phyloP scores from a whole-genome alignment of 2,113 vertebrate species.

The Ornithorhynchus anatinus region DNA sequence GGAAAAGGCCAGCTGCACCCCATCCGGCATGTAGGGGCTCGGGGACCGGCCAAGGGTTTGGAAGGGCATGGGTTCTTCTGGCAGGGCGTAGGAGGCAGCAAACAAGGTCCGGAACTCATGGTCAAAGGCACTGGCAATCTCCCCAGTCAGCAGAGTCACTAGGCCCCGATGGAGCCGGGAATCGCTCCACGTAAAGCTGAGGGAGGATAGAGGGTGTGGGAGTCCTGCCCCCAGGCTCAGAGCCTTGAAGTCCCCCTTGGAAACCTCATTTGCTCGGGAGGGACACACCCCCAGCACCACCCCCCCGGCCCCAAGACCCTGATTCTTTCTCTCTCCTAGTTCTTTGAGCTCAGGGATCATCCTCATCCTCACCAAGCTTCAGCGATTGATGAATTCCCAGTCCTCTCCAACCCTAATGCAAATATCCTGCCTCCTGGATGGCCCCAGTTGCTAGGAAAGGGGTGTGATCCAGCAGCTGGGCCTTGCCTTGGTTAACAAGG shows the following conservation, averaged over 20 bases:
- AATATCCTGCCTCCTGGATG: too few relatives aligned
- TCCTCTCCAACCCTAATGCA: not conserved
- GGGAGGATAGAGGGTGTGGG: accelerated
- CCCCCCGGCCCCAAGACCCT: accelerated
- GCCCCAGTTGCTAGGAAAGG: too few relatives aligned
- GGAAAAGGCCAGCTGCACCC: not conserved
- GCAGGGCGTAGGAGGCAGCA: conserved; percentile 44
- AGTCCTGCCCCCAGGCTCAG: not conserved
- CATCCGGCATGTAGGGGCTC: not conserved
- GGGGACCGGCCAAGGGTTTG: not conserved
- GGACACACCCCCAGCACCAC: accelerated
- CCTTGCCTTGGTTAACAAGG: accelerated
- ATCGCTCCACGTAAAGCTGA: conserved; percentile 64
- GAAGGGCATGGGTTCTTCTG: accelerated
- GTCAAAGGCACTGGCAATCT: conserved; percentile 51
- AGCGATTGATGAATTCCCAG: not conserved
- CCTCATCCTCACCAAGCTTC: not conserved
- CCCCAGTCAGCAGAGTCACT: conserved; percentile 59
- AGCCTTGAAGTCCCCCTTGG: too few relatives aligned
- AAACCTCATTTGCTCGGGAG: too few relatives aligned
- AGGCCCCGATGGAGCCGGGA: conserved; percentile 56
- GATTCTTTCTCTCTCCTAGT: too few relatives aligned
- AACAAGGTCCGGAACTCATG: conserved; percentile 60
- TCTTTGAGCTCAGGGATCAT: too few relatives aligned
- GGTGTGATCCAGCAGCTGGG: not conserved